phyloP scores from a whole-genome alignment of 2,113 vertebrate genomes.

The Ptychochromis oligacanthus region DNA sequence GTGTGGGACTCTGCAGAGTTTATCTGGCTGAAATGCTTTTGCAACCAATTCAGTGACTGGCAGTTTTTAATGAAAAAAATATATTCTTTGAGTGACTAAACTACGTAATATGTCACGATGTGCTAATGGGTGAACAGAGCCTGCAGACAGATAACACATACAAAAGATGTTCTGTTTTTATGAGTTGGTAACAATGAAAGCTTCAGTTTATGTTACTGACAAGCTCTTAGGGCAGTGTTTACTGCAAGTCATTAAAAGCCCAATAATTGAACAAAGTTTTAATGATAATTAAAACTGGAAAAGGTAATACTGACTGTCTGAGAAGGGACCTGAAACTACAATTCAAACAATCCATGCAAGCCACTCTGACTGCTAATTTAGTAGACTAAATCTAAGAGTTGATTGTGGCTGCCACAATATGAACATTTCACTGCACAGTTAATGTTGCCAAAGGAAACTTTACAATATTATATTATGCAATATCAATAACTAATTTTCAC shows the following conservation, averaged over 20 bases:
- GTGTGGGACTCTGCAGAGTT: background rate
- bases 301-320: background rate
- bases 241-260: background rate
- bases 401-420: background rate
- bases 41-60: background rate
- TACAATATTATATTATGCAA: background rate
- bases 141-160: background rate
- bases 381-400: background rate
- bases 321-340: background rate
- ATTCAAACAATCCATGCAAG: background rate
- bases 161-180: slow-evolving; percentile 4
- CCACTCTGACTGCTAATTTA: background rate
- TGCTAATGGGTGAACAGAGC: background rate
- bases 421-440: background rate
- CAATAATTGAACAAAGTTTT: slow-evolving; percentile 8
- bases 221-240: background rate
- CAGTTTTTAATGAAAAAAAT: background rate
- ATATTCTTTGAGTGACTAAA: background rate
- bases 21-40: background rate
- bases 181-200: background rate
- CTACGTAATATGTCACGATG: background rate
- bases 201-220: background rate
- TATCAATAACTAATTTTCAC: background rate
- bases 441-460: background rate
- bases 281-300: background rate